Conservation (phyloP, 2,113 vertebrate species). For the Anoplopoma fimbria region DNA sequence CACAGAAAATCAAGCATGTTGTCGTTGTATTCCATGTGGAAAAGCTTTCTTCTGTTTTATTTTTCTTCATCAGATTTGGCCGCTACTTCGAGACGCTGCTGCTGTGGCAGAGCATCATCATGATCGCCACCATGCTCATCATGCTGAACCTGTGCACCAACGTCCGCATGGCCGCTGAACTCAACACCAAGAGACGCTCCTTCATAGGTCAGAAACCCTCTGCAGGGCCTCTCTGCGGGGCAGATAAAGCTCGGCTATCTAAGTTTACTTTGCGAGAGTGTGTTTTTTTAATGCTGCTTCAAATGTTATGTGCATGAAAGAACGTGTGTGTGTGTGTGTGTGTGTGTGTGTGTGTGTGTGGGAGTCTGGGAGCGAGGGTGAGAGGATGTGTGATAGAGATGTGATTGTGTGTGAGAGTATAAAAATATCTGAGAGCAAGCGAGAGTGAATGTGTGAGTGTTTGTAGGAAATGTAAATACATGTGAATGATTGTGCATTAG, state of each 20-base stretch:
- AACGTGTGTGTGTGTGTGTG: background rate
- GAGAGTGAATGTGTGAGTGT: background rate
- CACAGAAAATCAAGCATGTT: background rate
- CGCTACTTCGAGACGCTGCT: constrained; percentile 92
- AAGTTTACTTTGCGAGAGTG: background rate
- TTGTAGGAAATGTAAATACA: background rate
- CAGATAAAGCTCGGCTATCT: background rate
- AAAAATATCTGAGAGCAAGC: background rate
- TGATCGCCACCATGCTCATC: constrained; percentile 95
- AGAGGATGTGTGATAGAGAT: background rate
- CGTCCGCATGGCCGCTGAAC: constrained; percentile 89
- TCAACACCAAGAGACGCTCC: constrained; percentile 88
- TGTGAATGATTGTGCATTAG: background rate
- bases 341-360: background rate
- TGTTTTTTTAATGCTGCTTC: too few relatives aligned
- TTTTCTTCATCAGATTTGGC: constrained; percentile 86
- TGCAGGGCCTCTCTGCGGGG: background rate
- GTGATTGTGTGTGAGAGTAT: background rate
- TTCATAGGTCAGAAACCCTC: constrained; percentile 90
- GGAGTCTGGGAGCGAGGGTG: background rate
- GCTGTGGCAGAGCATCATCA: constrained; percentile 95
- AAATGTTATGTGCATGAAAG: too few relatives aligned
- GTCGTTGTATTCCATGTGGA: background rate
- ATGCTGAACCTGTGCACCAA: constrained; percentile 96
- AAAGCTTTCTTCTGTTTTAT: background rate